Percentiles rank a stretch among this genome's conserved stretches.
phyloP scores from a whole-genome alignment of 2,888 invertebrate species.

The Ophraella communa region DNA sequence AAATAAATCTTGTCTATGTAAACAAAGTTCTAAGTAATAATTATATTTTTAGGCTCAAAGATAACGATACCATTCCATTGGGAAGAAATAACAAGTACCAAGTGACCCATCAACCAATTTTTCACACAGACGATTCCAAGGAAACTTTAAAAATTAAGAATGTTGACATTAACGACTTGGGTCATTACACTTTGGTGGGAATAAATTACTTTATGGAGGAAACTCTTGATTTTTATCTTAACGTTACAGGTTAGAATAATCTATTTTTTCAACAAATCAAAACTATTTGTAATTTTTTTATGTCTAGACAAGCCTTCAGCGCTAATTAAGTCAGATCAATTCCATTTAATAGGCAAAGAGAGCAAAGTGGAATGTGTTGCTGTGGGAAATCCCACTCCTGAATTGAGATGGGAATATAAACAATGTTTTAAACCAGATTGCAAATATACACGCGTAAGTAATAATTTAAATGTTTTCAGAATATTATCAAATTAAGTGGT shows the following conservation, averaged over 20 bases:
- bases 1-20: no score
- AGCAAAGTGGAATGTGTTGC: slow-evolving; percentile 63
- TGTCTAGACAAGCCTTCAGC: slow-evolving; percentile 63
- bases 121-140: neutral
- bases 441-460: slow-evolving; percentile 47
- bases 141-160: slow-evolving; percentile 60
- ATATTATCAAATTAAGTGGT: neutral
- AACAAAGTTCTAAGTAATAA: no score
- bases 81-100: slow-evolving; percentile 43
- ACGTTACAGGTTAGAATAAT: slow-evolving; percentile 60
- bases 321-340: slow-evolving; percentile 52
- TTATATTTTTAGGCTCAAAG: slow-evolving; percentile 50
- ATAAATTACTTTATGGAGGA: slow-evolving; percentile 59
- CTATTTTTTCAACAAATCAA: no score
- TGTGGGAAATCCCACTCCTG: slow-evolving; percentile 65
- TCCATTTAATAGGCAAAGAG: slow-evolving; percentile 59
- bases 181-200: slow-evolving; percentile 65
- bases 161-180: slow-evolving; percentile 64
- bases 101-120: slow-evolving; percentile 4
- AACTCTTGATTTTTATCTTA: slow-evolving; percentile 61
- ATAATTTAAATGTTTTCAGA: neutral
- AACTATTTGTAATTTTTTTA: slow-evolving; percentile 12
- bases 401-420: slow-evolving; percentile 64
- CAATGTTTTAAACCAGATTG: slow-evolving; percentile 59
- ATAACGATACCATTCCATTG: slow-evolving; percentile 53